Conservation (phyloP, 2,797 vertebrate genomes). For the Mormyrus hasselquistii region DNA sequence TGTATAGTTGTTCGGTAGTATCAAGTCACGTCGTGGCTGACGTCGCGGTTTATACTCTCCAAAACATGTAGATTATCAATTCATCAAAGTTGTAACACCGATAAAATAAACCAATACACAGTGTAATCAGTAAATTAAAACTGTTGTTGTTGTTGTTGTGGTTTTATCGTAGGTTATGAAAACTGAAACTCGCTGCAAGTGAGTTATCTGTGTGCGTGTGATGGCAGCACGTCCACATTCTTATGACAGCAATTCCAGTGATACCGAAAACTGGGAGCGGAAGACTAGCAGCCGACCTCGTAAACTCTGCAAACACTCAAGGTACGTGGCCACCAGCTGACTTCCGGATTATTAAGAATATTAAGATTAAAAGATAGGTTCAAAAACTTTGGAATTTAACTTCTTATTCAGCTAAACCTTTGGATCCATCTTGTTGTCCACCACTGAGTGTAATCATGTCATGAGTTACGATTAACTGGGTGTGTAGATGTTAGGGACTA, state of each 20-base stretch:
- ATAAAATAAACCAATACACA: not conserved
- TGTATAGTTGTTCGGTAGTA: not conserved
- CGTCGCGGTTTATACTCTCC: not conserved
- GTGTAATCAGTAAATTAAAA: not conserved
- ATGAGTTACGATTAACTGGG: not conserved
- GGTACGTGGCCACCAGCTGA: conserved; percentile 51
- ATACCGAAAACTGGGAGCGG: conserved; percentile 79
- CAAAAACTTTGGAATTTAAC: not conserved
- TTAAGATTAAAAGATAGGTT: not conserved
- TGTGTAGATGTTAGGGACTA: not conserved
- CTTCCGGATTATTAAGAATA: not conserved
- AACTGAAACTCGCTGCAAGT: conserved; percentile 41
- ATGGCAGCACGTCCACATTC: conserved; percentile 79
- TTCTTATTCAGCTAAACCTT: not conserved
- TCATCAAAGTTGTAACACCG: not conserved
- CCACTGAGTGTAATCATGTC: not conserved
- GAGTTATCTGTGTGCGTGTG: conserved; percentile 55
- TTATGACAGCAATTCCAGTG: conserved; percentile 83
- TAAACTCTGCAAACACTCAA: conserved; percentile 75
- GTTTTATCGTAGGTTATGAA: conserved; percentile 56
- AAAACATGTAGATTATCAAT: not conserved
- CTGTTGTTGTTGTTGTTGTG: not conserved
- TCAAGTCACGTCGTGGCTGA: not conserved
- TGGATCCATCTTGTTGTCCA: not conserved
- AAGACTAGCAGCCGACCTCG: conserved; percentile 75